phyloP scores from a whole-genome alignment of 2,113 vertebrate genomes.

The Rostratula benghalensis region DNA sequence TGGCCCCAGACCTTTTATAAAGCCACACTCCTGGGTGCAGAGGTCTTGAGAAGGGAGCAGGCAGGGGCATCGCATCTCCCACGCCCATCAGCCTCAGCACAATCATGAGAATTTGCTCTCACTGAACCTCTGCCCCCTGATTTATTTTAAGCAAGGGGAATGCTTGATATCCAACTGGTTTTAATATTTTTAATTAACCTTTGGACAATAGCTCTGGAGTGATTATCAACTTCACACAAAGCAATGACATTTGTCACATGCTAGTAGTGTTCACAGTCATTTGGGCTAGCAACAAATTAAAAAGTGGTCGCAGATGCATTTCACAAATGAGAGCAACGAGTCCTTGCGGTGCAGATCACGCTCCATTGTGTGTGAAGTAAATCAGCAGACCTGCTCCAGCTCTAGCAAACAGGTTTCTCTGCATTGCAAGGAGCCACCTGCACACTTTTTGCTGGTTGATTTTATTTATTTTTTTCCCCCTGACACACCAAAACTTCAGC shows the following conservation, averaged over 20 bases:
- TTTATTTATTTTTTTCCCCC: background rate
- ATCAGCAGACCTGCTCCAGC: constrained; percentile 2
- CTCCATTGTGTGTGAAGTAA: constrained; percentile 5
- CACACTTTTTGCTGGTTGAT: background rate
- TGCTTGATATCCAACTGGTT: background rate
- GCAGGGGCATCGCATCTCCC: background rate
- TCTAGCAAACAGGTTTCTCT: background rate
- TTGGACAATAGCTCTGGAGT: background rate
- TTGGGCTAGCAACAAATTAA: background rate
- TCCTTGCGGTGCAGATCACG: background rate
- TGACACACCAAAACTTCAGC: background rate
- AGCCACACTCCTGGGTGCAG: background rate
- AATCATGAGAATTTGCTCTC: background rate
- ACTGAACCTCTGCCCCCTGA: background rate
- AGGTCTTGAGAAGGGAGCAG: background rate
- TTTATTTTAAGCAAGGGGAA: background rate
- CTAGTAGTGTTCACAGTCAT: fast-evolving
- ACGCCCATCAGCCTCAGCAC: background rate
- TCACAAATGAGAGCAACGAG: background rate
- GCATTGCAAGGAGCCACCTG: background rate
- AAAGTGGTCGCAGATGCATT: background rate
- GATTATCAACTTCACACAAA: background rate
- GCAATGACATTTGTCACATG: background rate
- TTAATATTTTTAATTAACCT: background rate
- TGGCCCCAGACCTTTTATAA: background rate